phyloP scores from a whole-genome alignment of 2,888 invertebrate genomes.

The Nephrotoma appendiculata region DNA sequence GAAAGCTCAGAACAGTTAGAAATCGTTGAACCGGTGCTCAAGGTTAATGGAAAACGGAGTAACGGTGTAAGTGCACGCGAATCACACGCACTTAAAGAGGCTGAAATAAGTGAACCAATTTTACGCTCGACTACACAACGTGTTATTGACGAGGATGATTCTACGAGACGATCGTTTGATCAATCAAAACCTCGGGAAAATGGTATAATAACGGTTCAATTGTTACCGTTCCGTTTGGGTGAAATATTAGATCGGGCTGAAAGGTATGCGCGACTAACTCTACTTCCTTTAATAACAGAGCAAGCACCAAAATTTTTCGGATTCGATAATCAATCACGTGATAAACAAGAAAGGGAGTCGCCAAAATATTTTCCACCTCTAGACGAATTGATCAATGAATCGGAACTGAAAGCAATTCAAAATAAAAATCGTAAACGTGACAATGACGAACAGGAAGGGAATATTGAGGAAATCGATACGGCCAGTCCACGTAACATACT shows the following conservation, averaged over 20 bases:
- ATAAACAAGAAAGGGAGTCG: slow-evolving; percentile 28
- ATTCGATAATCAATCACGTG: slow-evolving; percentile 34
- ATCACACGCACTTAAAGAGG: not conserved
- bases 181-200: slow-evolving; percentile 11
- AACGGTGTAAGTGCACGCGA: slow-evolving; percentile 10
- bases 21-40: slow-evolving; percentile 42
- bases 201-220: slow-evolving; percentile 48
- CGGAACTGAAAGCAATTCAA: not conserved
- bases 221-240: slow-evolving; percentile 61
- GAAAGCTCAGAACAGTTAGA: slow-evolving; percentile 19
- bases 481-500: slow-evolving; percentile 23
- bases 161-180: slow-evolving; percentile 17
- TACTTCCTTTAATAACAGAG: slow-evolving; percentile 60
- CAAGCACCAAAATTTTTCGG: slow-evolving; percentile 60
- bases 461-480: not conserved
- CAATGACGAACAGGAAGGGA: not conserved
- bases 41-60: slow-evolving; percentile 19
- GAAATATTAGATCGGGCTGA: slow-evolving; percentile 70
- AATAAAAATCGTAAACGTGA: slow-evolving; percentile 8
- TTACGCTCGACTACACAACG: slow-evolving; percentile 45
- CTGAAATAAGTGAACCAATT: slow-evolving; percentile 61
- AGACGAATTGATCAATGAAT: slow-evolving; percentile 19
- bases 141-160: slow-evolving; percentile 18
- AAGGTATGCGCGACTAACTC: slow-evolving; percentile 61
- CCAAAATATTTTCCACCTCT: slow-evolving; percentile 50